Evolutionary conservation across 30 jellyfish, hydroid and myxozoan genomes (phyloP).

Genomic region (Sanderia malayensis): DNA sequence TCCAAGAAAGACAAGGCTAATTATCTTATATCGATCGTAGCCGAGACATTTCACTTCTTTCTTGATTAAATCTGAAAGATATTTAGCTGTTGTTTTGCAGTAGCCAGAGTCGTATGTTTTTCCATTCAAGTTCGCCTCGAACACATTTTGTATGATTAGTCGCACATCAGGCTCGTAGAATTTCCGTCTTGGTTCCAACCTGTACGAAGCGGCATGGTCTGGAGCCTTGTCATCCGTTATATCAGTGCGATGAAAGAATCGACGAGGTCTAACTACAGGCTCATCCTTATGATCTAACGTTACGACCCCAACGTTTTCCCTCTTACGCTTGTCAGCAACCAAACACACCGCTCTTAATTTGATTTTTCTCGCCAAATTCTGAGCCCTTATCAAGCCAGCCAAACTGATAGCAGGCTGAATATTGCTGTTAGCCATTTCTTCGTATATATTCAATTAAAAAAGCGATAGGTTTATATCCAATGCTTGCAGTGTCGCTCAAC

Average conservation of each 20-base stretch:
- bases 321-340: slow-evolving; percentile 25
- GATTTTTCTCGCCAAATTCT: slow-evolving; percentile 19
- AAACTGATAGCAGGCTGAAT: background rate
- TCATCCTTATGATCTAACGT: slow-evolving; percentile 7
- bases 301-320: slow-evolving; percentile 19
- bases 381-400: slow-evolving; percentile 26
- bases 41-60: slow-evolving; percentile 5
- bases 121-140: slow-evolving; percentile 14
- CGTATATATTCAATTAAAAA: no score
- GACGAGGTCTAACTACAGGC: background rate
- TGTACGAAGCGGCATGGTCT: background rate
- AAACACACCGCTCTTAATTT: slow-evolving; percentile 22
- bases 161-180: slow-evolving; percentile 40
- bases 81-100: slow-evolving; percentile 6
- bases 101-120: background rate
- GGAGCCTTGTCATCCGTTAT: background rate
- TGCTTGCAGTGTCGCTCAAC: no score
- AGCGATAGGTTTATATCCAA: no score
- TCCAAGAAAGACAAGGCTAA: slow-evolving; percentile 17
- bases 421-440: slow-evolving; percentile 4
- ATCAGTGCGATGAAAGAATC: background rate
- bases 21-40: slow-evolving; percentile 18
- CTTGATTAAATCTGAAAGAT: slow-evolving; percentile 5
- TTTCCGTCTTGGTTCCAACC: background rate
- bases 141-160: slow-evolving; percentile 9